phyloP scores from a whole-genome alignment of 2,797 vertebrate genomes.

The Muscicapa striata region DNA sequence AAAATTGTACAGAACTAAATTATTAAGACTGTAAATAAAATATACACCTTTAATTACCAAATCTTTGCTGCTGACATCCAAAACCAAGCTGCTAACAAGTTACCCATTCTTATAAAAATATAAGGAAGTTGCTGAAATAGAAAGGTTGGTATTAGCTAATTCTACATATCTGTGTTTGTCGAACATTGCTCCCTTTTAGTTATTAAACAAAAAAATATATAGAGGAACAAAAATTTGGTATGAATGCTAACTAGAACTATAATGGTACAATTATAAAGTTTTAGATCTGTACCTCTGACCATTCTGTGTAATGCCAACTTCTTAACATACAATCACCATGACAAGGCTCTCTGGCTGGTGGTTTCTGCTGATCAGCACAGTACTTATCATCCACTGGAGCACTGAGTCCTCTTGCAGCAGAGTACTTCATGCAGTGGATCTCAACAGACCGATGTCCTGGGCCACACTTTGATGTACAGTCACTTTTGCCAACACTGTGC shows the following conservation, averaged over 20 bases:
- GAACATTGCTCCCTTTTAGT: not conserved
- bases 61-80: not conserved
- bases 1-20: not conserved
- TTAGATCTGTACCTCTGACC: conserved; percentile 87
- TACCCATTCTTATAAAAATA: not conserved
- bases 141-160: not conserved
- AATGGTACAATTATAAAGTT: not conserved
- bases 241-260: not conserved
- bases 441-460: conserved; percentile 87
- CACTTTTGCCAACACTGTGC: conserved; percentile 88
- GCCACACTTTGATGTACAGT: conserved; percentile 91
- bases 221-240: not conserved
- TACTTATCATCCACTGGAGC: conserved; percentile 80
- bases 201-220: not conserved
- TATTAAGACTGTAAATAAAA: not conserved
- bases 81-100: not conserved
- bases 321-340: conserved; percentile 88
- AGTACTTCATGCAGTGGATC: conserved; percentile 90
- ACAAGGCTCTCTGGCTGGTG: conserved; percentile 86
- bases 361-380: conserved; percentile 85
- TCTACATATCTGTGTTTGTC: not conserved
- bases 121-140: not conserved
- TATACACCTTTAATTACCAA: not conserved
- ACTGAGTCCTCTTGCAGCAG: conserved; percentile 79
- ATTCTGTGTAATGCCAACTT: conserved; percentile 93